Evolutionary conservation across 1,140 invertebrate genomes (phyloP).

Genomic region (Mercenaria mercenaria): DNA sequence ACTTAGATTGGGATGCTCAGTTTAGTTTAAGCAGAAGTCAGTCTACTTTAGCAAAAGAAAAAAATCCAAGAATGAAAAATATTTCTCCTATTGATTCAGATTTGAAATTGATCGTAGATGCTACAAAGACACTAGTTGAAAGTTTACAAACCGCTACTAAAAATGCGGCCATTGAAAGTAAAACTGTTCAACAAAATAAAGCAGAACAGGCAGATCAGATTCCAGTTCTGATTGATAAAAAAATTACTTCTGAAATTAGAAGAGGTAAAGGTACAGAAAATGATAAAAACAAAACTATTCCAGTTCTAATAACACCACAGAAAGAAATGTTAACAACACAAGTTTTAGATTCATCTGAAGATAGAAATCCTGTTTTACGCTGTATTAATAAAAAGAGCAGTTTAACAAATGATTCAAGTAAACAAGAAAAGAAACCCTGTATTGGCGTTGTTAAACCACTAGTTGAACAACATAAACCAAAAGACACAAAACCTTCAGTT

Average conservation of each 20-base stretch:
- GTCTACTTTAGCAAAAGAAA: neutral
- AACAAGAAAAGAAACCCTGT: neutral
- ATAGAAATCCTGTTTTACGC: neutral
- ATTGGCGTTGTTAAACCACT: neutral
- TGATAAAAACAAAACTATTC: neutral
- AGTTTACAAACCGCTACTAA: neutral
- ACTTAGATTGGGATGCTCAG: constrained; percentile 35
- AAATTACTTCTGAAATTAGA: too few species aligned
- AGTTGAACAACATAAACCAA: neutral
- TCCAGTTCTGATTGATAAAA: neutral
- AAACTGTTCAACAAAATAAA: neutral
- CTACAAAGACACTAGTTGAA: neutral
- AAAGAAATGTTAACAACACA: neutral
- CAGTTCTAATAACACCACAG: neutral
- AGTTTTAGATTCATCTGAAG: neutral
- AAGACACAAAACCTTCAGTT: constrained; percentile 24
- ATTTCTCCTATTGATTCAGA: neutral
- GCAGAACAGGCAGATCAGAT: neutral
- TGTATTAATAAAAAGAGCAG: neutral
- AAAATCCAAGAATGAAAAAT: constrained; percentile 15
- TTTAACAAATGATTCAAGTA: neutral
- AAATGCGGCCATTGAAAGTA: neutral
- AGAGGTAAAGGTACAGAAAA: too few species aligned
- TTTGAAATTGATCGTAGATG: neutral
- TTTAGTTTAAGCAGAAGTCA: neutral